Conservation (phyloP, 1,140 invertebrate species). For the Microplitis demolitor region DNA sequence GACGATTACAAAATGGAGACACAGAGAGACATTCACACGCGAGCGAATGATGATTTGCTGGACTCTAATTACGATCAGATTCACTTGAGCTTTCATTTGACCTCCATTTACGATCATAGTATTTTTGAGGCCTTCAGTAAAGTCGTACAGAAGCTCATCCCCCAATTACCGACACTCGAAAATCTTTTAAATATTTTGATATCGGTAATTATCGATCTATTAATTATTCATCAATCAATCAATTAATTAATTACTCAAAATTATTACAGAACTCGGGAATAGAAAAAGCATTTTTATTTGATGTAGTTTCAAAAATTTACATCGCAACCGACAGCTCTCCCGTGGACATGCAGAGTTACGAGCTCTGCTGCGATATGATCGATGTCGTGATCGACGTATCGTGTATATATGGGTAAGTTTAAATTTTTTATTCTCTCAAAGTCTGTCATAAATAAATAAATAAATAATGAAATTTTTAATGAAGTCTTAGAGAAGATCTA, state of each 20-base stretch:
- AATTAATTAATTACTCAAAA: conserved; percentile 24
- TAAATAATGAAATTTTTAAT: conserved; percentile 30
- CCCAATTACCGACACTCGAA: conserved; percentile 95
- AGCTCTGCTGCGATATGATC: conserved; percentile 99
- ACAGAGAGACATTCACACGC: conserved; percentile 96
- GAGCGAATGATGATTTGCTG: conserved; percentile 91
- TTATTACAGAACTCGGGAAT: conserved; percentile 90
- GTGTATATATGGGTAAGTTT: conserved; percentile 92
- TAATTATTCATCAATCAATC: background rate
- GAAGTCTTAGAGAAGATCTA: conserved; percentile 78
- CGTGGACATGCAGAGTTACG: conserved; percentile 99
- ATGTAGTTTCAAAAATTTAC: conserved; percentile 99
- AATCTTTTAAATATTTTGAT: conserved; percentile 99
- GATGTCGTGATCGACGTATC: conserved; percentile 99
- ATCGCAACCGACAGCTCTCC: conserved; percentile 98
- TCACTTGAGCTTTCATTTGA: conserved; percentile 94
- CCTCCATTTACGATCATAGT: conserved; percentile 99
- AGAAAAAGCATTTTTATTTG: conserved; percentile 98
- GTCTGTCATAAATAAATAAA: conserved; percentile 10
- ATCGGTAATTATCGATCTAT: conserved; percentile 69
- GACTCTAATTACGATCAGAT: conserved; percentile 87
- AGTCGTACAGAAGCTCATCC: conserved; percentile 99
- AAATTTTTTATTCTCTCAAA: background rate
- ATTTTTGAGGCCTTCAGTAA: conserved; percentile 99
- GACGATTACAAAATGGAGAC: conserved; percentile 99